Evolutionary conservation across 2,113 vertebrate genomes (phyloP).

Genomic region (Forbesichthys agassizii): DNA sequence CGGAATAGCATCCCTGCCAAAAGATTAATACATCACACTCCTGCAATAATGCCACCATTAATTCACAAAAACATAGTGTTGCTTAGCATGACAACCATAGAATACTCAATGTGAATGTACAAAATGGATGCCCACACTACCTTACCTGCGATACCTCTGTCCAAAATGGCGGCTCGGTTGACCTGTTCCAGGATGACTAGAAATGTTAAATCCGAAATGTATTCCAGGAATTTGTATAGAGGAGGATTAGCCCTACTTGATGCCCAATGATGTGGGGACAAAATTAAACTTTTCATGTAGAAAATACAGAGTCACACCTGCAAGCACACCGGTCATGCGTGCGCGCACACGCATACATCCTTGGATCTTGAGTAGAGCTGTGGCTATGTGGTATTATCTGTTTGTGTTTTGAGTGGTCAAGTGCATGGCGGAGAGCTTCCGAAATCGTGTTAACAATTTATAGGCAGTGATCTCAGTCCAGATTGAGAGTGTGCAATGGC

Average conservation of each 20-base stretch:
- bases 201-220: conserved; percentile 49
- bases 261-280: conserved; percentile 1
- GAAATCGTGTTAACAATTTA: no score
- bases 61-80: background rate
- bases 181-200: conserved; percentile 12
- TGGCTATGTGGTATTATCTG: no score
- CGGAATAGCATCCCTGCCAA: background rate
- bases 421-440: no score
- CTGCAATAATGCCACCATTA: background rate
- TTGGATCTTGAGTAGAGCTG: no score
- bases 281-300: conserved; percentile 31
- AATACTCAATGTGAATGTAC: background rate
- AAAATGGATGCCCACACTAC: background rate
- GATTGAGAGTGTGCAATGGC: no score
- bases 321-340: background rate
- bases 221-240: conserved; percentile 12
- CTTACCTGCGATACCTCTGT: background rate
- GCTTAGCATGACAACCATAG: conserved; percentile 13
- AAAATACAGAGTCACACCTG: conserved; percentile 33
- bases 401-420: background rate
- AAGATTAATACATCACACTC: background rate
- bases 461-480: no score
- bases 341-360: no score
- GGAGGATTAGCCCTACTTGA: conserved; percentile 32
- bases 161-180: conserved; percentile 5